A percentile compares a stretch with the other conserved stretches of the same genome.
Evolutionary conservation across 2,888 invertebrate genomes (phyloP).

Genomic region (Noctua janthe): DNA sequence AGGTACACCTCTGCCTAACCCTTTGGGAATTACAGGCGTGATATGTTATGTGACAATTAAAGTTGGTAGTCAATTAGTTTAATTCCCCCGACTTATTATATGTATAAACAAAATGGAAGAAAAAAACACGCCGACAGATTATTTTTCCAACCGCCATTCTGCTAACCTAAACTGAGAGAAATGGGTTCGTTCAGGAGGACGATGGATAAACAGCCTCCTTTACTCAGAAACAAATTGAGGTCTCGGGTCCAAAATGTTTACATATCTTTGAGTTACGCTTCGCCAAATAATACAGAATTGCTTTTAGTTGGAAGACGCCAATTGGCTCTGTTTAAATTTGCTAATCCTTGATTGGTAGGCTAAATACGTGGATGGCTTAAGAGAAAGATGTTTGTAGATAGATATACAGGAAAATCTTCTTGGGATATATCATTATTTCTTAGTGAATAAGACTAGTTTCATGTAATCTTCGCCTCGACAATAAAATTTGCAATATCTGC

Average conservation of each 20-base stretch:
- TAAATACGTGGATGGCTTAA: not conserved
- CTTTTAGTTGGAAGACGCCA: not conserved
- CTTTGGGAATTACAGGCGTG: no score
- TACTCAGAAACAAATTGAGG: slow-evolving; percentile 48
- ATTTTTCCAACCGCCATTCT: slow-evolving; percentile 20
- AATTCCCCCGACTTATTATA: not conserved
- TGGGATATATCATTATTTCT: not conserved
- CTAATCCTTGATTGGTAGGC: not conserved
- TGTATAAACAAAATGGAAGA: slow-evolving; percentile 18
- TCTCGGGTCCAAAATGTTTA: slow-evolving; percentile 35
- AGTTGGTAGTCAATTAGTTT: not conserved
- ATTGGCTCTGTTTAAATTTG: slow-evolving; percentile 38
- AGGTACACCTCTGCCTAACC: no score
- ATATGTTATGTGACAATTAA: no score
- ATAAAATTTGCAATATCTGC: not conserved
- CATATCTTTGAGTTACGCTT: slow-evolving; percentile 28
- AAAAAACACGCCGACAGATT: not conserved
- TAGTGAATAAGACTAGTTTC: not conserved
- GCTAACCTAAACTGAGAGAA: slow-evolving; percentile 15
- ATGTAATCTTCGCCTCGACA: not conserved
- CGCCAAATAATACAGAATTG: slow-evolving; percentile 4
- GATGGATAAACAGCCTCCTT: slow-evolving; percentile 10
- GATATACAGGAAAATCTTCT: not conserved
- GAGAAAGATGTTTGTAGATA: not conserved
- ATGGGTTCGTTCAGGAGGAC: slow-evolving; percentile 4